Percentiles rank a stretch among this genome's conserved stretches.
Evolutionary conservation across 2,888 invertebrate species (phyloP).

Genomic region (Drosophila bunnanda): DNA sequence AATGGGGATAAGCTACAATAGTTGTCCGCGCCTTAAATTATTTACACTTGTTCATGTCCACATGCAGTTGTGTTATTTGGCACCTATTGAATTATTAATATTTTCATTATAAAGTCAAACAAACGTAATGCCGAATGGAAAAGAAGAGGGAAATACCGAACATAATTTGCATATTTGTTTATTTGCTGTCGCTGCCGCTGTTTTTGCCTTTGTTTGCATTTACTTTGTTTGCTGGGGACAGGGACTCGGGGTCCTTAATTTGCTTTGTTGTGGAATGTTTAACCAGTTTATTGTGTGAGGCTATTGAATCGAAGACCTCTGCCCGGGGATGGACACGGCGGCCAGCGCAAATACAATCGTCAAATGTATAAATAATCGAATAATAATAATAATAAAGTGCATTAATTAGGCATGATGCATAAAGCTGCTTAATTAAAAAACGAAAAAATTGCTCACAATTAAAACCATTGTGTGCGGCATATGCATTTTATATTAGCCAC

Average conservation of each 20-base stretch:
- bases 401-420: constrained; percentile 67
- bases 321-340: constrained; percentile 22
- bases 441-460: constrained; percentile 20
- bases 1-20: constrained; percentile 33
- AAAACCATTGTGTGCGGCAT: constrained; percentile 10
- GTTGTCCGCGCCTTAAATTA: constrained; percentile 43
- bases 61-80: constrained; percentile 36
- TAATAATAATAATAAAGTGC: constrained; percentile 63
- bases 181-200: constrained; percentile 18
- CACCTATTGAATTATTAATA: constrained; percentile 62
- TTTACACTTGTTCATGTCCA: constrained; percentile 40
- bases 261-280: constrained; percentile 60
- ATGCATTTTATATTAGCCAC: constrained; percentile 46
- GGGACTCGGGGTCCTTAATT: constrained; percentile 10
- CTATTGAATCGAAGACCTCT: constrained; percentile 46
- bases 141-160: constrained; percentile 37
- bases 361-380: constrained; percentile 49
- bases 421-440: constrained; percentile 50
- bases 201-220: constrained; percentile 27
- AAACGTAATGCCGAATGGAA: constrained; percentile 29
- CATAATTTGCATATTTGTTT: constrained; percentile 52
- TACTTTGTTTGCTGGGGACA: constrained; percentile 20
- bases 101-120: constrained; percentile 68
- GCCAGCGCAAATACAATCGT: constrained; percentile 9
- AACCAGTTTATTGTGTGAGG: constrained; percentile 56